Evolutionary conservation across 1,140 invertebrate species (phyloP), one percentile per base, ranked within the genome.

Genomic region (Drosophila grimshawi): DNA sequence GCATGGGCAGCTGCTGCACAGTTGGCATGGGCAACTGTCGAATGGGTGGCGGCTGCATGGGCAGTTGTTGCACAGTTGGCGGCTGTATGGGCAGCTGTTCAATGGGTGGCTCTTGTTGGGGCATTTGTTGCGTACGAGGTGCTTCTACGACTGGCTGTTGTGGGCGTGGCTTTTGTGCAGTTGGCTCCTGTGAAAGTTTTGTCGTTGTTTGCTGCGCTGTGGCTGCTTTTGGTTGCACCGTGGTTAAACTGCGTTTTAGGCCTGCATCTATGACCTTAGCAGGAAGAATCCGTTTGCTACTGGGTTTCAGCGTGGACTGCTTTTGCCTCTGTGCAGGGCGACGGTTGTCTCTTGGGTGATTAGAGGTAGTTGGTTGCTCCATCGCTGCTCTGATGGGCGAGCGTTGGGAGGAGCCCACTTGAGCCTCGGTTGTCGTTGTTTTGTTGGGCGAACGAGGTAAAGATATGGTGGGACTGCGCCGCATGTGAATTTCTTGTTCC

Each of bases 251-350:
- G 3, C 66, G 35, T 5, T 60, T 74, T 0, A 83, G 39, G 2
- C 85, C 77, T 2, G 83, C 71, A 72, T 86, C 83, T 7, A 88
- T 75, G 2, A 88, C 56, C 32, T 77, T 86, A n/a, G 72, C 52
- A 2, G 71, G 45, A 39, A 49, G 37, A 5, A 48, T 29, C 35
- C 62, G 45, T 63, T 60, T 49, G 59, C 10, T 61, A 7, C 2
- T 4, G 39, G 0, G 30, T 56, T 61, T 37, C n/a, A 56, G 29
- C 3, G 49, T n/a, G 4, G 64, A 41, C 6, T 46, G 30, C 19
- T 52, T 72, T 27, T 59, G 41, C 3, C 2, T 30, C 19, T 10
- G 59, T 8, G 2, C 5, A 3, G 2, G 7, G 10, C 5, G 1
- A 0, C 5, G 0, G 29, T 3, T 64, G 49, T 80, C 45, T 5